Evolutionary conservation across 2,113 vertebrate species (phyloP).

Genomic region (Tenebrosternarchus preto): DNA sequence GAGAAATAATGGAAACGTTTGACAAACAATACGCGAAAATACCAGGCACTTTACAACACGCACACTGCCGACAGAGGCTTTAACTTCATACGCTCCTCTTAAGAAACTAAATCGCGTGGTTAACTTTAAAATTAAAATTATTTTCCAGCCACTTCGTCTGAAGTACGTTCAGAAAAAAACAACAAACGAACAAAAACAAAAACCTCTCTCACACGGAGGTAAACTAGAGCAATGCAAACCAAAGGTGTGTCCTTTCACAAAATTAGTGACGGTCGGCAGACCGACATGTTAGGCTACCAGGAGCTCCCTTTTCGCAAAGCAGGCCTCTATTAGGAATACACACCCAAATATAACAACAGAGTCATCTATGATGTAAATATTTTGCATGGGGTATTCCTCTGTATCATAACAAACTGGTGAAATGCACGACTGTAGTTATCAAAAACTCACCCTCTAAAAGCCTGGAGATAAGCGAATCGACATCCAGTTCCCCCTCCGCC

Average conservation of each 20-base stretch:
- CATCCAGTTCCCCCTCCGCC: slow-evolving; percentile 98
- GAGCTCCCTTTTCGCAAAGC: not conserved
- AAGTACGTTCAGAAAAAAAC: too few species aligned
- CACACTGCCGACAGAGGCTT: not conserved
- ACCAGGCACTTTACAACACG: not conserved
- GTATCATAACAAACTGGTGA: not conserved
- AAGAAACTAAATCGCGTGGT: too few species aligned
- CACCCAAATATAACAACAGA: not conserved
- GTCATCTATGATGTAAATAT: accelerated
- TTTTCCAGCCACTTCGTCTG: too few species aligned
- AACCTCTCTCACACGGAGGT: too few species aligned
- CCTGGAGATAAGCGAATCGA: slow-evolving; percentile 94
- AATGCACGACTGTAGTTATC: not conserved
- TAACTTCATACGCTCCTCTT: not conserved
- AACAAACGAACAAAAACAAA: not conserved
- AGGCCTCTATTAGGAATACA: not conserved
- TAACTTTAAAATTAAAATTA: too few species aligned
- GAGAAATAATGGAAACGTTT: too few species aligned
- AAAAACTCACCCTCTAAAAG: slow-evolving; percentile 88
- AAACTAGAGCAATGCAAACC: not conserved
- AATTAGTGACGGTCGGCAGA: not conserved
- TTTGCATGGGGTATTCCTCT: not conserved
- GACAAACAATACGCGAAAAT: not conserved
- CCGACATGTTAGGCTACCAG: slow-evolving; percentile 26
- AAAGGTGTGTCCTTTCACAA: slow-evolving; percentile 30